Evolutionary conservation across 2,888 invertebrate genomes (phyloP).

Genomic region (Trichogramma dendrolimi): DNA sequence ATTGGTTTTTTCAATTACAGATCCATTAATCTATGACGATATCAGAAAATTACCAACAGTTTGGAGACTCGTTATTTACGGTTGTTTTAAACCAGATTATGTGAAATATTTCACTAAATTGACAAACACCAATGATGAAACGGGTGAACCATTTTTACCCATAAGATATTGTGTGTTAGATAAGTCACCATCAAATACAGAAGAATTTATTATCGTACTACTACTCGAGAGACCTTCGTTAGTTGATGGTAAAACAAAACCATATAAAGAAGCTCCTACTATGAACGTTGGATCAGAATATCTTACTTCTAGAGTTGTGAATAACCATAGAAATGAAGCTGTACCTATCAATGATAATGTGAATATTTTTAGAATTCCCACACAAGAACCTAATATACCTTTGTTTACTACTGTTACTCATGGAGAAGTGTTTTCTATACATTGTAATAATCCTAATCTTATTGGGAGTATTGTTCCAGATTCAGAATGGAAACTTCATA

Average conservation of each 20-base stretch:
- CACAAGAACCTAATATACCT: too few relatives aligned
- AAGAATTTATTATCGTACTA: constrained; percentile 26
- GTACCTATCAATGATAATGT: too few relatives aligned
- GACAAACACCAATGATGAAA: constrained; percentile 10
- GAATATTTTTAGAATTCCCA: too few relatives aligned
- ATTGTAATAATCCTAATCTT: too few relatives aligned
- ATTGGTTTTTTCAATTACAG: not conserved
- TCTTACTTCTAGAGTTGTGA: too few relatives aligned
- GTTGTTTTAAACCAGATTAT: constrained; percentile 18
- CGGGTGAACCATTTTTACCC: constrained; percentile 23
- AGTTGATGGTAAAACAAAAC: constrained; percentile 1
- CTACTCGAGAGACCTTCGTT: constrained; percentile 24
- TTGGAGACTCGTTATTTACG: constrained; percentile 24
- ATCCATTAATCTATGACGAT: constrained; percentile 17
- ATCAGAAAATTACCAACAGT: constrained; percentile 23
- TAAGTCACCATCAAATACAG: constrained; percentile 20
- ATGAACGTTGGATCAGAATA: too few relatives aligned
- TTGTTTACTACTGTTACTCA: too few relatives aligned
- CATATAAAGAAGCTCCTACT: too few relatives aligned
- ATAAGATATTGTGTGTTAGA: constrained; percentile 22
- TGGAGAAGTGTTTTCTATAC: too few relatives aligned
- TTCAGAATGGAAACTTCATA: too few relatives aligned
- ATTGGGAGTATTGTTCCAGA: too few relatives aligned
- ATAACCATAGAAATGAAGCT: too few relatives aligned
- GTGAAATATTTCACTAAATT: constrained; percentile 16